These are phyloP conservation scores for Pangasius larnaudii DNA, from an alignment of 2,797 vertebrate genomes.

Conservation along the genomic window DNA sequence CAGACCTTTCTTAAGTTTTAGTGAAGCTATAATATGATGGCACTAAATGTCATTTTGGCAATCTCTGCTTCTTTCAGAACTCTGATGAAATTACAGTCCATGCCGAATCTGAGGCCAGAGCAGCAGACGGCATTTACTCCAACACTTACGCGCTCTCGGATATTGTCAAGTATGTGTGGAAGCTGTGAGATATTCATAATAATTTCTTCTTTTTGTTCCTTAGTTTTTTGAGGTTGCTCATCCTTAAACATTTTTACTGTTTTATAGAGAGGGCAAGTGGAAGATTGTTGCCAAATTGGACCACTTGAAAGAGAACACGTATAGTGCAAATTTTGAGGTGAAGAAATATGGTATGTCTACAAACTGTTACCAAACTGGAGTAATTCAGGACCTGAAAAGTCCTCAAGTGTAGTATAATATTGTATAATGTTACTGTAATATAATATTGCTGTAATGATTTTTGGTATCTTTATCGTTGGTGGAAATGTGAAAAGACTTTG, in stretches of 20 bases:
- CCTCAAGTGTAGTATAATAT: background rate
- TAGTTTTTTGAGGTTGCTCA: background rate
- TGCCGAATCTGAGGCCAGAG: conserved; percentile 48
- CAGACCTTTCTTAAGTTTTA: background rate
- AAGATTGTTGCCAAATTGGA: conserved; percentile 71
- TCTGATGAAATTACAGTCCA: conserved; percentile 70
- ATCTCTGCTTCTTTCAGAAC: conserved; percentile 62
- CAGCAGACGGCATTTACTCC: conserved; percentile 53
- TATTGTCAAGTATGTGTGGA: conserved; percentile 65
- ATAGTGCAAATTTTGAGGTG: conserved; percentile 72
- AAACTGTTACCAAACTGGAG: background rate
- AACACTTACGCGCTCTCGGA: conserved; percentile 65
- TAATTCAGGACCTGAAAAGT: background rate
- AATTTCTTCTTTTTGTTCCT: background rate
- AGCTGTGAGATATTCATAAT: background rate
- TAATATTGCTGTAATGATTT: too few species aligned
- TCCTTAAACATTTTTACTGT: background rate
- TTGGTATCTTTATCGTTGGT: too few species aligned
- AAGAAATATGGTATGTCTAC: conserved; percentile 74
- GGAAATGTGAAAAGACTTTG: too few species aligned
- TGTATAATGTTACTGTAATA: too few species aligned
- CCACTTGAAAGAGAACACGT: conserved; percentile 70
- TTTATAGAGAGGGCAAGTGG: conserved; percentile 75
- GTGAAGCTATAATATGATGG: background rate
- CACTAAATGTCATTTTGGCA: background rate